Base-by-base conservation (phyloP, 2,797 vertebrate genomes). In the Micrastur ruficollis region DNA sequence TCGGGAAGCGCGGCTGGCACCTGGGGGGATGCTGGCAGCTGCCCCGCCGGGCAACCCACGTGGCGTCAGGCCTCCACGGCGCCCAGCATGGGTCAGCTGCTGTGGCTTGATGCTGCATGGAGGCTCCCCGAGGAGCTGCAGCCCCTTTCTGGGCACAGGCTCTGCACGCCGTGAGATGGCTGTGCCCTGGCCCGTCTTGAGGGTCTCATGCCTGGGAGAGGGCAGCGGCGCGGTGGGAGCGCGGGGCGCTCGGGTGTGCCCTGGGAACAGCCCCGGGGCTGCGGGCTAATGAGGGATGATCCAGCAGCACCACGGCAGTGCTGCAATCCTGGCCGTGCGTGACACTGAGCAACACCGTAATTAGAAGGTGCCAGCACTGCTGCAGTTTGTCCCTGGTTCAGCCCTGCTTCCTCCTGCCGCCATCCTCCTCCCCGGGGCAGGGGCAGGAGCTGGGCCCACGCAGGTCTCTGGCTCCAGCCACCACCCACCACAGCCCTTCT, bases 291-390 rank as follows among this genome's bases (percentile, higher is more conserved):
- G 42, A 62, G 44, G 65, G 72, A 11, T 53, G 58, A 61, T 15
- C 15, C 50, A 5, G 47, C 62, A 21, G 38, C 46, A 9, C 38
- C 2, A 3, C 5, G 16, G 56, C 80, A 38, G 58, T 10, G 3
- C 50, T 6, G 73, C 83, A 8, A 15, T 1, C 38, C 72, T 4
- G 72, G 22, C 32, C 5, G 1, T 26, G 58, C 9, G 11, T 36
- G 88, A 26, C 59, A 16, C 42, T 4, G 23, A 73, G 42, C 75
- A 22, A 13, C 0, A 6, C 76, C 0, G 0, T 14, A 15, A 91
- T 86, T 25, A 80, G 36, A 23, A 25, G 90, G 72, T 67, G 62
- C 36, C 71, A 9, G 61, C 0, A 0, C 61, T 38, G 61, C 36
- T n/a, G 56, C 3, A 26, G 14, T 42, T 79, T 4, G 2, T 8